Evolutionary conservation across 35 echinoderm and acorn worm species (phyloP), one percentile per base, ranked within the genome.

Genomic region (Chiridota heheva): DNA sequence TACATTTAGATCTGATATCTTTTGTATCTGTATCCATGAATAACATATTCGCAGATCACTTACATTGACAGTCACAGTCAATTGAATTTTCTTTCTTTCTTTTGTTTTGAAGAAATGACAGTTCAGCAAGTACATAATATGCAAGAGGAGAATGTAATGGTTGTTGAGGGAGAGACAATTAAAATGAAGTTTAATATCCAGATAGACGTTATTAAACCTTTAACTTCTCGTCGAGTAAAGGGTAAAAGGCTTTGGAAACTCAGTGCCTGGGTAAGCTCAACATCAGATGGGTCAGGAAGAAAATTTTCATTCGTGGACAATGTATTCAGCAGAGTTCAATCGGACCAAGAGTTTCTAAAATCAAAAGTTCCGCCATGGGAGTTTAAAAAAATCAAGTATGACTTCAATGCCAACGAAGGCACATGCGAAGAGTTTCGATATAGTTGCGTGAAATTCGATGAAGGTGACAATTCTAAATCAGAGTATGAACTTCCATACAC

Each of bases 201-300:
- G 31, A 42, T 78, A 24, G 75, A 29, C 58, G 75, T 78, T 6
- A 38, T 40, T 33, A 60, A 43, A 60, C 40, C 40, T 25, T 40
- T 78, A 62, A 78, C 75, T 38, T 62, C 75, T n/a, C 58, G 75
- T 40, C 7, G 39, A 6, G 75, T 78, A 26, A 20, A 37, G 25
- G 75, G 75, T 4, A 57, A 78, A 26, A 78, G 62, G 27, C 75
- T 78, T 78, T 78, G 75, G 75, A 78, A 78, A 62, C 33, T 78
- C 15, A 39, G 48, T 35, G 75, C 49, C 35, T 78, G 75, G 75
- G 55, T 78, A 58, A 78, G 75, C 62, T n/a, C 51, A 32, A 78
- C 58, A 12, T 49, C 27, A 30, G 75, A 78, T 42, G 75, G 75
- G 8, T 78, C 75, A 10, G 75, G 75, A 18, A 16, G n/a, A 40